phyloP scores from a whole-genome alignment of 2,113 vertebrate species.

The Oreochromis aureus region DNA sequence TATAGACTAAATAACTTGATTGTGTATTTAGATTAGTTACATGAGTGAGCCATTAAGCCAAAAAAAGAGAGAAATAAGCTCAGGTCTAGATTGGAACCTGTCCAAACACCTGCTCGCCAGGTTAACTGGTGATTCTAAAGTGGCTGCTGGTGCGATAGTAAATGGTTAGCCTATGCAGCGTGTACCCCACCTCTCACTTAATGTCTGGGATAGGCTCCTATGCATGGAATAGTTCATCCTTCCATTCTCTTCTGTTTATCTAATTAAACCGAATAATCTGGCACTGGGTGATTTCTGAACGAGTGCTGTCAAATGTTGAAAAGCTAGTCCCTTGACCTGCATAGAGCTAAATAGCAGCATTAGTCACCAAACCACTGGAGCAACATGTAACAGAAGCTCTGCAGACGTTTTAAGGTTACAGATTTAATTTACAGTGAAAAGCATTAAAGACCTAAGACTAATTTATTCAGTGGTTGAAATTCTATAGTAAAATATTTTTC shows the following conservation, averaged over 20 bases:
- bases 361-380: not conserved
- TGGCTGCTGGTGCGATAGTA: not conserved
- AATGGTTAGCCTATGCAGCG: not conserved
- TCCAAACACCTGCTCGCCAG: not conserved
- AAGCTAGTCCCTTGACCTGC: not conserved
- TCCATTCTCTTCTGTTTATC: not conserved
- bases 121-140: not conserved
- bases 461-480: not conserved
- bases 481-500: not conserved
- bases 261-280: not conserved
- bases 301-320: not conserved
- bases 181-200: not conserved
- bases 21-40: not conserved
- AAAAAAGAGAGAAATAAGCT: not conserved
- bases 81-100: not conserved
- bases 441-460: not conserved
- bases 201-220: not conserved
- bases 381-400: not conserved
- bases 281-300: not conserved
- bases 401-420: not conserved
- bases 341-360: not conserved
- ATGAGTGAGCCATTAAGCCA: not conserved
- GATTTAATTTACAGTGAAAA: not conserved
- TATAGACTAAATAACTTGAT: not conserved
- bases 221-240: not conserved